Evolutionary conservation across 2,888 invertebrate genomes (phyloP).

Genomic region (Gasteruption jaculator): DNA sequence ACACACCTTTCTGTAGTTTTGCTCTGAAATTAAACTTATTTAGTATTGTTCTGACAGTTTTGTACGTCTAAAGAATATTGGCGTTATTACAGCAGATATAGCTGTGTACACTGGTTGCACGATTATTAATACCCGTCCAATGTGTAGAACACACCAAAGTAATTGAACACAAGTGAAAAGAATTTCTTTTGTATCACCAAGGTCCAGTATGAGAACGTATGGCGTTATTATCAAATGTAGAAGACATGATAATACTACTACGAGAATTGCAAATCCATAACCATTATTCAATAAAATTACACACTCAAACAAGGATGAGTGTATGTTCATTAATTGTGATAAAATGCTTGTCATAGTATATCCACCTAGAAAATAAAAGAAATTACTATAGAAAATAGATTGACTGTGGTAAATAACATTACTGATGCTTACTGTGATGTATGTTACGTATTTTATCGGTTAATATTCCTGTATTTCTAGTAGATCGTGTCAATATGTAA

Average conservation of each 20-base stretch:
- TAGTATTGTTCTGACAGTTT: neutral
- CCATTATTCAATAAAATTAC: constrained; percentile 55
- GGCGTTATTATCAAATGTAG: constrained; percentile 61
- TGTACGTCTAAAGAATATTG: neutral
- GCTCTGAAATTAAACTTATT: constrained; percentile 49
- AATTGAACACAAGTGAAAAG: constrained; percentile 57
- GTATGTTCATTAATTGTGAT: constrained; percentile 54
- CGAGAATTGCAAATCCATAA: constrained; percentile 56
- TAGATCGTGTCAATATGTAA: too few species aligned
- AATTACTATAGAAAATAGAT: too few species aligned
- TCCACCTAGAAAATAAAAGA: constrained; percentile 28
- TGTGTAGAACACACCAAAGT: constrained; percentile 58
- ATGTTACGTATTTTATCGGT: too few species aligned
- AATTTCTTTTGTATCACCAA: constrained; percentile 52
- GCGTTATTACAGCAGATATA: constrained; percentile 51
- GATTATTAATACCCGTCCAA: constrained; percentile 56
- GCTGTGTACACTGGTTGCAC: constrained; percentile 61
- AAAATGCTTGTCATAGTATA: constrained; percentile 45
- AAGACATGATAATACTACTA: constrained; percentile 57
- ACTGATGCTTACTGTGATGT: too few species aligned
- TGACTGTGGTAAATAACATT: too few species aligned
- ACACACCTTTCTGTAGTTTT: constrained; percentile 54
- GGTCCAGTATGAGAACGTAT: constrained; percentile 59
- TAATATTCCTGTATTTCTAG: too few species aligned
- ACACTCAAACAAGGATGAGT: constrained; percentile 56